phyloP scores from a whole-genome alignment of 2,888 invertebrate genomes.

The Drosophila demipolita region DNA sequence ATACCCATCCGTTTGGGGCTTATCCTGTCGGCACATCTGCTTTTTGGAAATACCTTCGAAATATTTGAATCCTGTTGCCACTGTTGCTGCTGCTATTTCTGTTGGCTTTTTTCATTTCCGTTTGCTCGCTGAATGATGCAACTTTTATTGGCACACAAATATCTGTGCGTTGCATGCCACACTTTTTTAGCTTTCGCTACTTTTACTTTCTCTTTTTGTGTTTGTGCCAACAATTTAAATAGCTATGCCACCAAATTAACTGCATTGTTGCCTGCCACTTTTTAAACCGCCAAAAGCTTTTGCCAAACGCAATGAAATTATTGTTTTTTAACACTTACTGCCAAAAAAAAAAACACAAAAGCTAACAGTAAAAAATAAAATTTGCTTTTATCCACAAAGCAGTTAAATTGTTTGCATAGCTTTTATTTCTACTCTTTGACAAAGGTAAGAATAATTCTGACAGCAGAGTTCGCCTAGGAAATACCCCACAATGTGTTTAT shows the following conservation, averaged over 20 bases:
- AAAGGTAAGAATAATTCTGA: neutral
- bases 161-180: slow-evolving; percentile 5
- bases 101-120: slow-evolving; percentile 10
- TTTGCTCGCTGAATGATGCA: slow-evolving; percentile 36
- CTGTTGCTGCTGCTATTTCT: slow-evolving; percentile 12
- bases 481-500: neutral
- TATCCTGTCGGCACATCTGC: slow-evolving; percentile 62
- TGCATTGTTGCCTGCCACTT: slow-evolving; percentile 26
- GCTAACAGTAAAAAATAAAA: neutral
- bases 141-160: slow-evolving; percentile 47
- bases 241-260: slow-evolving; percentile 60
- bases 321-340: slow-evolving; percentile 33
- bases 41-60: slow-evolving; percentile 61
- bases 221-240: slow-evolving; percentile 40
- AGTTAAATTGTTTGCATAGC: slow-evolving; percentile 27
- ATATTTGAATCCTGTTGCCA: slow-evolving; percentile 52
- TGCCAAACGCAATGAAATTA: slow-evolving; percentile 31
- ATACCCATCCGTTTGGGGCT: slow-evolving; percentile 35
- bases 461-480: neutral
- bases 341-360: slow-evolving; percentile 6
- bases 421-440: neutral
- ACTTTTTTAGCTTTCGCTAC: neutral
- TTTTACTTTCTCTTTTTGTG: slow-evolving; percentile 14
- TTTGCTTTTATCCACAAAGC: slow-evolving; percentile 30
- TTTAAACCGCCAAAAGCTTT: slow-evolving; percentile 25